Conservation (phyloP, 2,888 invertebrate species). For the Temnothorax rugatulus region DNA sequence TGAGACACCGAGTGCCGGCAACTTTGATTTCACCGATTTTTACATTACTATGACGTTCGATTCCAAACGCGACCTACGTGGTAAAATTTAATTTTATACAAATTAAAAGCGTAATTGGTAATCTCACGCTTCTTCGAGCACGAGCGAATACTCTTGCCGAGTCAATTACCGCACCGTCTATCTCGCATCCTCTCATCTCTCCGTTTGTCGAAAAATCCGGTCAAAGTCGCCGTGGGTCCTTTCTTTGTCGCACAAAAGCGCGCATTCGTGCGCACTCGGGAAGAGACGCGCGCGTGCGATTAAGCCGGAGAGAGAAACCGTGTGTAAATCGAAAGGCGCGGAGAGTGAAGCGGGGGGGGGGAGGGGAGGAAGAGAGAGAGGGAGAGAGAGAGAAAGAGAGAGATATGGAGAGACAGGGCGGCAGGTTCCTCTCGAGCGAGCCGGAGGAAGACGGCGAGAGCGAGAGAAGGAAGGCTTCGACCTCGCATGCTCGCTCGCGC, state of each 20-base stretch:
- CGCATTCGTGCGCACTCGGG: slow-evolving; percentile 39
- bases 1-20: background rate
- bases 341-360: slow-evolving; percentile 11
- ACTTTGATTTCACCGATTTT: background rate
- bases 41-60: background rate
- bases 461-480: slow-evolving; percentile 60
- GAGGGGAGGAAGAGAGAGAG: background rate
- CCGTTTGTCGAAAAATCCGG: slow-evolving; percentile 1
- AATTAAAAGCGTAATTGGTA: background rate
- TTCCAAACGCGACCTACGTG: background rate
- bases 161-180: background rate
- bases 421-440: slow-evolving; percentile 29
- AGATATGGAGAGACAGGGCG: slow-evolving; percentile 27
- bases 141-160: background rate
- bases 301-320: slow-evolving; percentile 40
- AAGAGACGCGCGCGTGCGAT: slow-evolving; percentile 50
- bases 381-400: background rate
- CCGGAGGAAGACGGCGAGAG: slow-evolving; percentile 19
- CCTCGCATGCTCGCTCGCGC: slow-evolving; percentile 66
- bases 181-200: background rate
- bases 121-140: background rate
- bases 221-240: slow-evolving; percentile 12
- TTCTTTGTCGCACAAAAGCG: slow-evolving; percentile 32
- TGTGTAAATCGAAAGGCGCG: slow-evolving; percentile 24
- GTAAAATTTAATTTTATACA: background rate